Evolutionary conservation across 2,113 vertebrate species (phyloP), one percentile per base, ranked within the genome.

Genomic region (Clarias gariepinus): DNA sequence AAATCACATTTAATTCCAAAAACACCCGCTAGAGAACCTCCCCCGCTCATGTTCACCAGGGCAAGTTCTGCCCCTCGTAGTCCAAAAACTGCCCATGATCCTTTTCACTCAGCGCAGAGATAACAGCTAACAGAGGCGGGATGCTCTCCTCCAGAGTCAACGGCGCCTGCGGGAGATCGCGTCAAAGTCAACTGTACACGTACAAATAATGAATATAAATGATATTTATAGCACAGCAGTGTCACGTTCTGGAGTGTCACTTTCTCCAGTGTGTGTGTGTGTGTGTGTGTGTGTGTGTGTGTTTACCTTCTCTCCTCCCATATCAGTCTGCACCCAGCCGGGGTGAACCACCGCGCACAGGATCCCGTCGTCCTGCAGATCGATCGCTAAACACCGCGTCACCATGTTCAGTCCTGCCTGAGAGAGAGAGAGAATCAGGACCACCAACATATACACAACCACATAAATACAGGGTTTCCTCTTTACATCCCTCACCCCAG

Each of bases 401-500:
- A 94, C 90, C 93, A 95, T 96, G 89, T 95, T 95, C 81, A 96
- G 90, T 0, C 94, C 94, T 1, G 94, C 93, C 94, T 96, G 19
- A 0, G 68, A 3, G 5, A 9, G 68, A 3, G 69, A 3, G 68
- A 36, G 68, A 9, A 15, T 2, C 28, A 19, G 30, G 68, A 3
- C 30, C 15, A 30, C 7, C 13, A 18, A 3, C 7, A 47, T 47
- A 47, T 47, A 47, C 5, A 47, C 47, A 47, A 47, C 7, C 47
- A 47, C 47, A 8, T 47, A 47, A 41, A 4, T 41, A 41, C 41
- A 47, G 47, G 7, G 47, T 0, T 8, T 47, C 7, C 7, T 47
- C 8, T 7, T 47, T 7, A 47, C 47, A 47, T 47, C 7, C 47
- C 47, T 47, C 47, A 47, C 47, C 47, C 5, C 47, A 47, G 47